Percentiles rank a stretch among this genome's conserved stretches.
phyloP scores from a whole-genome alignment of 2,888 invertebrate genomes.

The Tigriopus californicus region DNA sequence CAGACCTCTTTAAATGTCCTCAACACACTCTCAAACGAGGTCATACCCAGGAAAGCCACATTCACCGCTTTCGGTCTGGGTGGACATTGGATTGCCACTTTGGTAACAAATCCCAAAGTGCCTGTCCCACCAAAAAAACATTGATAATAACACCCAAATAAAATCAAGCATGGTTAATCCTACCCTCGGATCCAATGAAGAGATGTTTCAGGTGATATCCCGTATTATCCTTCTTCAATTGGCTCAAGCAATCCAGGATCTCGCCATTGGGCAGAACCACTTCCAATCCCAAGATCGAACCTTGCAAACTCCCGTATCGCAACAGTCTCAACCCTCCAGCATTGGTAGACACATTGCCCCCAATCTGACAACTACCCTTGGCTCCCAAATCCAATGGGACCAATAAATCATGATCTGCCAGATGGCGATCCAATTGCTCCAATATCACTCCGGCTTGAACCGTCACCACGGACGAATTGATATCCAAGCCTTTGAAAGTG shows the following conservation, averaged over 20 bases:
- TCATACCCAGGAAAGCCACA: constrained; percentile 67
- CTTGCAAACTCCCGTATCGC: constrained; percentile 85
- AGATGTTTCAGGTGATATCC: constrained; percentile 91
- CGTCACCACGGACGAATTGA: constrained; percentile 2
- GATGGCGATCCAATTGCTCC: constrained; percentile 57
- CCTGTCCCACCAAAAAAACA: constrained; percentile 26
- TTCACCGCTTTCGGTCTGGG: constrained; percentile 58
- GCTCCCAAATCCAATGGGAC: constrained; percentile 94
- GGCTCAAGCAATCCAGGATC: constrained; percentile 54
- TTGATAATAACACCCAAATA: no score
- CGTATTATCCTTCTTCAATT: constrained; percentile 88
- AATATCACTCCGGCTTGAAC: constrained; percentile 64
- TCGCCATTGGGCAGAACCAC: constrained; percentile 34
- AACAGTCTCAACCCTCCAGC: constrained; percentile 87
- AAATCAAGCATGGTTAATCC: no score
- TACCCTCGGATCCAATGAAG: constrained; percentile 84
- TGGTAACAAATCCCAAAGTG: constrained; percentile 80
- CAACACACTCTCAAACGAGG: constrained; percentile 53
- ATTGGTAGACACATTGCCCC: constrained; percentile 88
- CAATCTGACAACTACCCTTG: constrained; percentile 85
- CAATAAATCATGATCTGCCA: constrained; percentile 53
- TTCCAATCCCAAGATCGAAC: constrained; percentile 73
- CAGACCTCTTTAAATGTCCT: constrained; percentile 42
- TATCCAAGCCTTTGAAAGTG: constrained; percentile 5
- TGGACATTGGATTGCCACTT: constrained; percentile 72